phyloP scores from a whole-genome alignment of 2,888 invertebrate genomes.

The Pristionchus exspectatus region DNA sequence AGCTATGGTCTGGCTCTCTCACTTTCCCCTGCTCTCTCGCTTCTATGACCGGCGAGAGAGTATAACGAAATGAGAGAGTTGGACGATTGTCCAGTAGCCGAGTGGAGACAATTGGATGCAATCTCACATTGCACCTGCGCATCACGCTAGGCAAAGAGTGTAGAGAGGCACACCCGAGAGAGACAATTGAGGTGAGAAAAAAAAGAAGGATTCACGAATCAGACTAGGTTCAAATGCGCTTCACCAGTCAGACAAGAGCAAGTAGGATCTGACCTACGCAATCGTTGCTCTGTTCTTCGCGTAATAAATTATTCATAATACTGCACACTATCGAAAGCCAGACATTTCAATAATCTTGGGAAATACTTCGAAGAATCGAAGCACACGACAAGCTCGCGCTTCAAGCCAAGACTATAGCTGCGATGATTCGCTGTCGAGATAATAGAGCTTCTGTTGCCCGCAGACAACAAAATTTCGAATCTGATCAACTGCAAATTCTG shows the following conservation, averaged over 20 bases:
- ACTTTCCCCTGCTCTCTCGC: no score
- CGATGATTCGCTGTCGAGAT: background rate
- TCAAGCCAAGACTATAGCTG: background rate
- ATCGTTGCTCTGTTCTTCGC: no score
- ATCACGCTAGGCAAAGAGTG: no score
- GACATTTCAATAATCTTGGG: background rate
- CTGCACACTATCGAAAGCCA: no score
- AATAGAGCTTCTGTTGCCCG: background rate
- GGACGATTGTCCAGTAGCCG: no score
- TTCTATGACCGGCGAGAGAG: background rate
- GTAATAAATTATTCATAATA: no score
- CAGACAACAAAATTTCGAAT: background rate
- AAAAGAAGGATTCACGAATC: background rate
- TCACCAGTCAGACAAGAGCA: background rate
- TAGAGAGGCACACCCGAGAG: background rate
- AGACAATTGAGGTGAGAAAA: background rate
- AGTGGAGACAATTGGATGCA: background rate
- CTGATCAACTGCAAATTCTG: background rate
- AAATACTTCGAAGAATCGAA: no score
- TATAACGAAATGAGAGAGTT: background rate
- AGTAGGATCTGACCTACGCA: background rate
- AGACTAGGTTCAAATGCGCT: background rate
- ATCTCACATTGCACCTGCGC: no score
- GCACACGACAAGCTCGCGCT: background rate
- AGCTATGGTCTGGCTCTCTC: background rate